A percentile compares a stretch with the other conserved stretches of the same genome.
Conservation (phyloP, 2,113 vertebrate genomes). For the Sinocyclocheilus anophthalmus region DNA sequence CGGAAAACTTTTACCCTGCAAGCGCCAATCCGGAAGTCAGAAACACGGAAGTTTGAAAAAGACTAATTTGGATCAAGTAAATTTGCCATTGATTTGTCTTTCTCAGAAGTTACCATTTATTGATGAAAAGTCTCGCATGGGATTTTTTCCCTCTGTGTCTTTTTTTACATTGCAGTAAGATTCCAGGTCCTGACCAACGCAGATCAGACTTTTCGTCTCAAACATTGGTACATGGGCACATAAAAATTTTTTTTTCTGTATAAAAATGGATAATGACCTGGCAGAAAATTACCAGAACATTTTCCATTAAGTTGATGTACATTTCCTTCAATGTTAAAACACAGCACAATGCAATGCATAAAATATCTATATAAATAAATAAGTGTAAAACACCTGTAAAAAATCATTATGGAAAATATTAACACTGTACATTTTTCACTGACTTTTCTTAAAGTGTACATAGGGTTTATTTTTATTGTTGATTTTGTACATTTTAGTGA, state of each 20-base stretch:
- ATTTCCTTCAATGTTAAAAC: too few species aligned
- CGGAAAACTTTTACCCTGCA: too few species aligned
- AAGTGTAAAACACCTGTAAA: too few species aligned
- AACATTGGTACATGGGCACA: not conserved
- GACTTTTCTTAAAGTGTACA: slow-evolving; percentile 13
- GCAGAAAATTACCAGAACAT: too few species aligned
- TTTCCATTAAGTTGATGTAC: too few species aligned
- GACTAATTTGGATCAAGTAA: not conserved
- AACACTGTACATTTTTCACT: too few species aligned
- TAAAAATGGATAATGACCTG: not conserved
- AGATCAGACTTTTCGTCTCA: not conserved
- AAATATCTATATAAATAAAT: too few species aligned
- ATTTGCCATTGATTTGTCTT: not conserved
- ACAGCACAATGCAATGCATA: too few species aligned
- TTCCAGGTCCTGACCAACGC: not conserved
- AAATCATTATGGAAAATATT: too few species aligned
- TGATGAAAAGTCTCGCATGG: not conserved
- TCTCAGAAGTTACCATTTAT: not conserved
- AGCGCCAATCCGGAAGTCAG: too few species aligned
- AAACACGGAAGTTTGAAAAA: too few species aligned
- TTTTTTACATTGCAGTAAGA: not conserved
- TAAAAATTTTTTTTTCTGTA: too few species aligned
- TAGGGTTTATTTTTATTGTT: not conserved
- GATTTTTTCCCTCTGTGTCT: not conserved
- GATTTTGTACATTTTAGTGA: not conserved